These are phyloP conservation scores for Cathartes aura DNA, from an alignment of 2,113 vertebrate species.

Conservation along the genomic window DNA sequence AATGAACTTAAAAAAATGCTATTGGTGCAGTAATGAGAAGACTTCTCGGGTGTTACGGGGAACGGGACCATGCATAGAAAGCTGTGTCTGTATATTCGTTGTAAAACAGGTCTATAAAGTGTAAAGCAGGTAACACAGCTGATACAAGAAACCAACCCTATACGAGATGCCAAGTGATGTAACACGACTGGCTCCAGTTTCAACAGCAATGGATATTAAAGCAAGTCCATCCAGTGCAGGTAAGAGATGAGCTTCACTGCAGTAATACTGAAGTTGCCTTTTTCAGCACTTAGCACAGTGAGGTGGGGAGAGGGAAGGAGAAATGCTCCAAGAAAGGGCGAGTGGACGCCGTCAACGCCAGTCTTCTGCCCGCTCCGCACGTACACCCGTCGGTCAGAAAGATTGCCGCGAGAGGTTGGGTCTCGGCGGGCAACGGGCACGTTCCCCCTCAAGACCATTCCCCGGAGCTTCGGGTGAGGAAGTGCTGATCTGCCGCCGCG, in stretches of 20 bases:
- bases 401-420: neutral
- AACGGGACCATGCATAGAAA: slow-evolving; percentile 76
- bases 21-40: slow-evolving; percentile 66
- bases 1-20: slow-evolving; percentile 48
- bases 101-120: slow-evolving; percentile 68
- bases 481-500: neutral
- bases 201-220: slow-evolving; percentile 42
- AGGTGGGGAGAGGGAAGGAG: slow-evolving; percentile 17
- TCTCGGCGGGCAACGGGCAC: neutral
- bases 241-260: slow-evolving; percentile 71
- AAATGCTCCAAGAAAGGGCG: slow-evolving; percentile 68
- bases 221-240: slow-evolving; percentile 63
- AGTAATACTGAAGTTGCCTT: slow-evolving; percentile 71
- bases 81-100: slow-evolving; percentile 63
- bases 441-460: neutral
- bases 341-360: neutral
- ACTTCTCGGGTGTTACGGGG: neutral
- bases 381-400: neutral
- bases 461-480: neutral
- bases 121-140: slow-evolving; percentile 68
- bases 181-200: slow-evolving; percentile 62
- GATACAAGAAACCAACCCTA: slow-evolving; percentile 63
- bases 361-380: neutral
- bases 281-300: slow-evolving; percentile 75
- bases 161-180: slow-evolving; percentile 32